phyloP scores from a whole-genome alignment of 2,888 invertebrate genomes.

The Cantharis nigra region DNA sequence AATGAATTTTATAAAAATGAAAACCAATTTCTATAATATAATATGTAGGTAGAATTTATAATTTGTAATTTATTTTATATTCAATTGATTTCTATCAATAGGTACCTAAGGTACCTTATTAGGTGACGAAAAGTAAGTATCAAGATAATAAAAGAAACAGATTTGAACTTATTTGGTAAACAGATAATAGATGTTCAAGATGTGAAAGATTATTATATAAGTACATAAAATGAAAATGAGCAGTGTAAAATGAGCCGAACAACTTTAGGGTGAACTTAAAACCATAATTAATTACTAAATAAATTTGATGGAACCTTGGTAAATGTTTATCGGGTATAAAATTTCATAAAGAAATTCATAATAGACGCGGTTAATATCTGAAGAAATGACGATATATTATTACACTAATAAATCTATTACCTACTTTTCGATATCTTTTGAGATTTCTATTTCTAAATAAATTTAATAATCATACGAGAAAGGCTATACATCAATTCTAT shows the following conservation, averaged over 20 bases:
- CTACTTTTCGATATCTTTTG: not conserved
- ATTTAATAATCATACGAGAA: not conserved
- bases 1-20: not conserved
- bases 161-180: not conserved
- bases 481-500: not conserved
- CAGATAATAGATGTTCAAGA: not conserved
- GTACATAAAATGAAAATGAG: not conserved
- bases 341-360: not conserved
- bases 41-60: not conserved
- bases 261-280: not conserved
- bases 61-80: not conserved
- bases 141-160: not conserved
- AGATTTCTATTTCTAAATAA: not conserved
- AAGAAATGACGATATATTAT: not conserved
- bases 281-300: slow-evolving; percentile 3
- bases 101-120: not conserved
- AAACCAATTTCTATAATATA: not conserved
- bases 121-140: not conserved
- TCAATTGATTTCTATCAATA: not conserved
- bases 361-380: not conserved
- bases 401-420: not conserved
- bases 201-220: not conserved
- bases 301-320: not conserved
- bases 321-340: not conserved
- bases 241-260: not conserved